phyloP scores from a whole-genome alignment of 2,797 vertebrate species.

The Nyctibius grandis region DNA sequence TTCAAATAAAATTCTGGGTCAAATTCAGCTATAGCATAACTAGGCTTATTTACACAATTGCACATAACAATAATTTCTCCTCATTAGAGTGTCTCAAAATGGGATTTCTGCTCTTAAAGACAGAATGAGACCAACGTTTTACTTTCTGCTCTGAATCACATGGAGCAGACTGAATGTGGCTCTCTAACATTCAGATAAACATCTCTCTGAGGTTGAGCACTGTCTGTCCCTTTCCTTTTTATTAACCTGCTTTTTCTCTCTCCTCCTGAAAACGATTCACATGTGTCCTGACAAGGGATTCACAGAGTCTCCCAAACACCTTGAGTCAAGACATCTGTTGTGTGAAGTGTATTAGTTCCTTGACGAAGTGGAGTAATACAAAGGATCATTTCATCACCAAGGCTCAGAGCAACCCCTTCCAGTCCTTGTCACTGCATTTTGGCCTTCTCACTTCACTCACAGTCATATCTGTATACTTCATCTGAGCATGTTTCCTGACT shows the following conservation, averaged over 20 bases:
- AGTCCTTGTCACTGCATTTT: background rate
- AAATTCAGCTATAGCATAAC: background rate
- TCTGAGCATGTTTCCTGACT: background rate
- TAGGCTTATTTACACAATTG: background rate
- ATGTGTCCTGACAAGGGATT: background rate
- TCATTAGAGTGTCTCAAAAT: background rate
- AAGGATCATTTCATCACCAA: background rate
- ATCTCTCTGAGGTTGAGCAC: background rate
- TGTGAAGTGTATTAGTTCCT: background rate
- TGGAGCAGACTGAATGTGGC: background rate
- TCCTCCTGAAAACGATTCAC: background rate
- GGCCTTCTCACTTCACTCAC: background rate
- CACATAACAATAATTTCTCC: background rate
- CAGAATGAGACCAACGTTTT: background rate
- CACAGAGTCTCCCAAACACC: background rate
- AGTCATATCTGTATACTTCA: background rate
- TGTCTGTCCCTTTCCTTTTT: background rate
- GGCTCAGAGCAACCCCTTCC: background rate
- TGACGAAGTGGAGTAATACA: background rate
- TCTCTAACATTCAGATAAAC: background rate
- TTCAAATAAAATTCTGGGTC: background rate
- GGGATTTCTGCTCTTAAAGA: background rate
- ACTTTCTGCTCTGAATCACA: background rate
- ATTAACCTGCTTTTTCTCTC: background rate
- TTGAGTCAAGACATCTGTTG: background rate